Evolutionary conservation across 2,797 vertebrate species (phyloP).

Genomic region (Syncerus caffer): DNA sequence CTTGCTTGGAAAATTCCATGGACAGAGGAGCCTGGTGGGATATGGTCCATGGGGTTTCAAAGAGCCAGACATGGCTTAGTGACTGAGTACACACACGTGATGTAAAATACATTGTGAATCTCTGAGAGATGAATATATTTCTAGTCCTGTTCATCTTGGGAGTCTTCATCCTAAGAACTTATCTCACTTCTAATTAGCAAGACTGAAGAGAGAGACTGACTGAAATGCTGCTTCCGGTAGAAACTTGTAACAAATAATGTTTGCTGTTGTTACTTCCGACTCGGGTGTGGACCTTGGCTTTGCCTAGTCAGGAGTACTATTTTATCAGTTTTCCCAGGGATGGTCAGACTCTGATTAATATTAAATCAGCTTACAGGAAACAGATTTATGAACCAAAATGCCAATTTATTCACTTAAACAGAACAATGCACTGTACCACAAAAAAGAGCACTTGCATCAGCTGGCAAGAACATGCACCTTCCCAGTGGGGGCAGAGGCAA

Average conservation of each 20-base stretch:
- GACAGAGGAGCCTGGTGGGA: background rate
- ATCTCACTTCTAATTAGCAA: background rate
- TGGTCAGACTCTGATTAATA: conserved; percentile 3
- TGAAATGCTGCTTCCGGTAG: background rate
- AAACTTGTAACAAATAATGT: background rate
- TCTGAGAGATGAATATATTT: background rate
- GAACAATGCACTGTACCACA: background rate
- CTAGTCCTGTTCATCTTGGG: background rate
- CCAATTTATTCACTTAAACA: conserved; percentile 29
- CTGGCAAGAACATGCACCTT: background rate
- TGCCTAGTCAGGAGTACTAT: background rate
- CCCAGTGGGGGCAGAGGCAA: background rate
- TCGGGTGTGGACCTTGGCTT: background rate
- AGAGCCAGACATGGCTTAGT: background rate
- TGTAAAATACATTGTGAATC: background rate
- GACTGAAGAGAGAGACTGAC: background rate
- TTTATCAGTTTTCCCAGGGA: conserved; percentile 5
- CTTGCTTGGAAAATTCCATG: background rate
- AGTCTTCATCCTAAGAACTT: background rate
- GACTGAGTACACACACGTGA: background rate
- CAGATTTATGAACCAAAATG: conserved; percentile 47
- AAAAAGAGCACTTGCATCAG: conserved; percentile 21
- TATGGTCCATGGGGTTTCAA: background rate
- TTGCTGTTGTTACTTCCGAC: background rate
- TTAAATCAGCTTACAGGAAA: conserved; percentile 33